Evolutionary conservation across 2,888 invertebrate genomes (phyloP).

Genomic region (Leucophenga montana): DNA sequence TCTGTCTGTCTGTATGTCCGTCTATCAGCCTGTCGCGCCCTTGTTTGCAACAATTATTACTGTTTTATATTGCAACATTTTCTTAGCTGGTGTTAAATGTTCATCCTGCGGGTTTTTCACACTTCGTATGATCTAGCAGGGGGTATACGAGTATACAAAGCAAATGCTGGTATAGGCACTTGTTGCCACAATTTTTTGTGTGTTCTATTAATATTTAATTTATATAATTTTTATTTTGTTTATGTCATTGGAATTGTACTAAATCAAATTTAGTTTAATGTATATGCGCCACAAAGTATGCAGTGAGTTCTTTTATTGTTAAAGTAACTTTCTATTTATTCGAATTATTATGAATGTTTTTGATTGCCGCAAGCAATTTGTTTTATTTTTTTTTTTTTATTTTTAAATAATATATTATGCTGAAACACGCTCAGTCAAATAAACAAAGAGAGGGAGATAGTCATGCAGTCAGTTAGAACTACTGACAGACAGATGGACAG

Average conservation of each 20-base stretch:
- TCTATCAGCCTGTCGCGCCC: neutral
- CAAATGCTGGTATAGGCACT: neutral
- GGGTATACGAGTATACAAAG: neutral
- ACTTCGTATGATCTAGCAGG: conserved; percentile 39
- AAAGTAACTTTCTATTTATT: neutral
- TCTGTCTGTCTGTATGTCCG: neutral
- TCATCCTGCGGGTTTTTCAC: conserved; percentile 57
- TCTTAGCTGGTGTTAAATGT: conserved; percentile 52
- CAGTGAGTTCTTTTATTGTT: neutral
- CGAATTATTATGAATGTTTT: neutral
- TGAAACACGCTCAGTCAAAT: neutral
- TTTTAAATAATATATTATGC: conserved; percentile 21
- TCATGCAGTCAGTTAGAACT: neutral
- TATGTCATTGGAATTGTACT: neutral
- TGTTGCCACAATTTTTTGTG: neutral
- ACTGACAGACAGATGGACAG: neutral
- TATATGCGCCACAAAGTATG: neutral
- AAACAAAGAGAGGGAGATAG: neutral
- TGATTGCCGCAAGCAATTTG: neutral
- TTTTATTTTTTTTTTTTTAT: conserved; percentile 17
- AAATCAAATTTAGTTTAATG: neutral
- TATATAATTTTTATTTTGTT: neutral
- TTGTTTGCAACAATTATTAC: conserved; percentile 24
- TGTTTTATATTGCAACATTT: neutral
- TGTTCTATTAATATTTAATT: conserved; percentile 8